phyloP scores from a whole-genome alignment of 1,140 invertebrate genomes.

The Brachionus rubens region DNA sequence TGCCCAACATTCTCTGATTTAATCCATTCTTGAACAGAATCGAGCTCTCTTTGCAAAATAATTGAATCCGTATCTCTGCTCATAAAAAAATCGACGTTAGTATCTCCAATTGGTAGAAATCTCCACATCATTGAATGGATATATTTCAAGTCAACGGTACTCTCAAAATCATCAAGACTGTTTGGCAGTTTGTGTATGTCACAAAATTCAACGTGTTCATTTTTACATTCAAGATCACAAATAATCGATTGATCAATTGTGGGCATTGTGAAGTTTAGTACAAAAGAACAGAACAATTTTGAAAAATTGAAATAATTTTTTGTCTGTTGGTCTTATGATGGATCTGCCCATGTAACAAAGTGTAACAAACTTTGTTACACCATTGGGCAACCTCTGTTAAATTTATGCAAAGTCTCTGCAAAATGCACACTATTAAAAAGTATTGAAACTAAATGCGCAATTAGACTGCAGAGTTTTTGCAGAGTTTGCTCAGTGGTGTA shows the following conservation, averaged over 20 bases:
- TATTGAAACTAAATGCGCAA: no score
- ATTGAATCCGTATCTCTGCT: conserved; percentile 26
- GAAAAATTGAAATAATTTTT: no score
- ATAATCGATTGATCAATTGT: conserved; percentile 4
- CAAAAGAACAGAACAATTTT: no score
- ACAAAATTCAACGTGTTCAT: conserved; percentile 32
- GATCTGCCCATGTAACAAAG: no score
- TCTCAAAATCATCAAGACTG: background rate
- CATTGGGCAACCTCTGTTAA: no score
- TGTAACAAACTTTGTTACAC: no score
- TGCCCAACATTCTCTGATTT: background rate
- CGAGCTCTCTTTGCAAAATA: conserved; percentile 5
- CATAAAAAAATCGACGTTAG: conserved; percentile 6
- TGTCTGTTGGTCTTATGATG: no score
- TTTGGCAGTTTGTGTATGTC: conserved; percentile 5
- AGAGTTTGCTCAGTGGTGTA: no score
- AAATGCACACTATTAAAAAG: no score
- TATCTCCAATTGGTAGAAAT: conserved; percentile 17
- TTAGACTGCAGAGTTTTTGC: no score
- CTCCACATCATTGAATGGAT: conserved; percentile 13
- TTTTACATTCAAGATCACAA: conserved; percentile 12
- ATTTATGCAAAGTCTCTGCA: no score
- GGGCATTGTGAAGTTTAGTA: no score
- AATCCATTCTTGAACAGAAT: conserved; percentile 23
- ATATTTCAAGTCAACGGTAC: background rate